Base-by-base conservation (phyloP, 2,888 invertebrate genomes). In the Rhodophaea formosa region DNA sequence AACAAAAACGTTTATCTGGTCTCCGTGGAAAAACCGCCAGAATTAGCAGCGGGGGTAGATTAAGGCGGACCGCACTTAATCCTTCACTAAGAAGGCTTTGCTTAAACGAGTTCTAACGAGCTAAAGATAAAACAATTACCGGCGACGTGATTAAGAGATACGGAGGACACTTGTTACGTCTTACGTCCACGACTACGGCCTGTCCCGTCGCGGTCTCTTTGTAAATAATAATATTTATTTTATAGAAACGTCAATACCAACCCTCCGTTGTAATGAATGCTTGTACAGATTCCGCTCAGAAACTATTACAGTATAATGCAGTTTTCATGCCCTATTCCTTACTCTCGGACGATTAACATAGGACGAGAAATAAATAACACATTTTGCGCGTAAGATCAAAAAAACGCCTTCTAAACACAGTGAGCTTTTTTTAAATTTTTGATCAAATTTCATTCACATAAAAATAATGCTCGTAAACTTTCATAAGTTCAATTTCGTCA, bases 61-160 rank as follows among this genome's bases (percentile, higher is more conserved):
- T 88, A 90, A 83, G 85, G 88, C 84, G 85, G 86, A 83, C 91
- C 90, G 85, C 88, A 87, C 87, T 89, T 90, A 91, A 91, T 91
- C 91, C 91, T 89, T 89, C 89, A 87, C 88, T 90, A 91, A 91
- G 91, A 89, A 89, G 91, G 89, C 91, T 91, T 90, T 91, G 84
- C 89, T 91, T 90, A 90, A 91, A 90, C 90, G 90, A 90, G 90
- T 90, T 88, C 89, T 91, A 91, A 90, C 90, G 90, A 90, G 90
- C 91, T 88, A 84, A 85, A 89, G 91, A 91, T 91, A 90, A 91
- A 91, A 91, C 91, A 91, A 91, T 91, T 91, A 91, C 86, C 80
- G 82, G 78, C 69, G 80, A 80, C 86, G 88, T 89, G 89, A 91
- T 91, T 90, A 90, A 90, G 88, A 90, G 88, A 88, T 88, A 88